Evolutionary conservation across 2,888 invertebrate genomes (phyloP).

Genomic region (Nysson spinosus): DNA sequence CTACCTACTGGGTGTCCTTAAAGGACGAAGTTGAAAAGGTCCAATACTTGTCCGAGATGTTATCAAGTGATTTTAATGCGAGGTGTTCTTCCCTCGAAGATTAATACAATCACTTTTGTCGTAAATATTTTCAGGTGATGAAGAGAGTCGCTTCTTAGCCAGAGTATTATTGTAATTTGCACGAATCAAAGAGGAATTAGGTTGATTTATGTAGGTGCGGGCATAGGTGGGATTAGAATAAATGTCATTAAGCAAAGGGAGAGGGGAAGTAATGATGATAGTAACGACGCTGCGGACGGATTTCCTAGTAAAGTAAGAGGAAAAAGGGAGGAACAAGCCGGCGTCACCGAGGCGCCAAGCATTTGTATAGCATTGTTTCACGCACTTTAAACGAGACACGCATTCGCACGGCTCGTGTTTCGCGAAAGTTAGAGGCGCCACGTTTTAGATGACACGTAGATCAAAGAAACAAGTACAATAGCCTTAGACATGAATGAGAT

Average conservation of each 20-base stretch:
- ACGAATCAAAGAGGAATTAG: background rate
- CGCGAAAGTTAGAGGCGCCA: slow-evolving; percentile 22
- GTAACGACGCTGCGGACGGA: background rate
- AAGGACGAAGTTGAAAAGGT: background rate
- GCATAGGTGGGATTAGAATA: background rate
- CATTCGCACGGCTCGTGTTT: slow-evolving; percentile 9
- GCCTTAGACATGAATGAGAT: background rate
- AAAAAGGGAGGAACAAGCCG: slow-evolving; percentile 18
- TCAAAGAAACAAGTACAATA: background rate
- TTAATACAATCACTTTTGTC: no score
- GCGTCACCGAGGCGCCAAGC: slow-evolving; percentile 63
- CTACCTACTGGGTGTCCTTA: slow-evolving; percentile 41
- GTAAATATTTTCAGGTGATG: no score
- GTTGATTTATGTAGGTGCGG: background rate
- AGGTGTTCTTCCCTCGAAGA: no score
- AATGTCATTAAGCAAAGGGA: background rate
- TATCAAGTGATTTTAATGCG: no score
- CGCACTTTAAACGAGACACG: slow-evolving; percentile 59
- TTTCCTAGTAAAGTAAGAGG: slow-evolving; percentile 14
- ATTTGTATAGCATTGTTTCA: slow-evolving; percentile 71
- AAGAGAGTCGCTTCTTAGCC: no score
- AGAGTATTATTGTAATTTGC: no score
- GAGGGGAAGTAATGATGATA: background rate
- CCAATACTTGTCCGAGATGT: background rate
- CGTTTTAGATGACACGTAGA: slow-evolving; percentile 22